These are phyloP conservation scores for Chitala chitala DNA, from an alignment of 2,113 vertebrate genomes.

Conservation along the genomic window DNA sequence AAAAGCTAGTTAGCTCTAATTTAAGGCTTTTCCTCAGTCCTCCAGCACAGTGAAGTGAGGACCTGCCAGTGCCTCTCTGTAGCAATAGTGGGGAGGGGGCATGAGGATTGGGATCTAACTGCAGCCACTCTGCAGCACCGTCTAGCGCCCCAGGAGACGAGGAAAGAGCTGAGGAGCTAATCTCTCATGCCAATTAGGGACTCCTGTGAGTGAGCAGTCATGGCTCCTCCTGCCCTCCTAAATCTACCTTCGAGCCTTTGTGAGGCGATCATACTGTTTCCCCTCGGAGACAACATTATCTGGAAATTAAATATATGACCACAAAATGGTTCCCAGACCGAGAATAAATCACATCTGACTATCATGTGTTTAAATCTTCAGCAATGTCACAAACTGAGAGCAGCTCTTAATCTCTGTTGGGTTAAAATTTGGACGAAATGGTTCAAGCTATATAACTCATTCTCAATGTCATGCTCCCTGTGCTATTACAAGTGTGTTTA, in stretches of 20 bases:
- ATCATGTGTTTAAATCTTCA: conserved; percentile 9
- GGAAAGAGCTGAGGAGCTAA: no score
- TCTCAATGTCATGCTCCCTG: conserved; percentile 1
- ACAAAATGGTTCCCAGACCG: neutral
- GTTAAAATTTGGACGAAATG: conserved; percentile 8
- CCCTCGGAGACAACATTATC: conserved; percentile 14
- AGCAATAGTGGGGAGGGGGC: no score
- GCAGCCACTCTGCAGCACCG: no score
- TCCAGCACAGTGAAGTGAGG: no score
- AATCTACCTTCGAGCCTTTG: neutral
- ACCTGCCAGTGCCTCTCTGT: no score
- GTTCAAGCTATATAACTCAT: conserved; percentile 16
- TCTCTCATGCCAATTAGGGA: neutral
- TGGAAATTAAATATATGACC: conserved; percentile 17
- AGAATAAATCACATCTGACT: neutral
- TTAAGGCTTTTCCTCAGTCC: no score
- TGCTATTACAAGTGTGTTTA: neutral
- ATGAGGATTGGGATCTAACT: no score
- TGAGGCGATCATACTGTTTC: neutral
- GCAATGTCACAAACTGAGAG: conserved; percentile 17
- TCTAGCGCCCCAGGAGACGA: no score
- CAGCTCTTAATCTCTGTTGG: conserved; percentile 6
- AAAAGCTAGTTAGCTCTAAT: no score
- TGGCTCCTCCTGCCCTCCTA: neutral
- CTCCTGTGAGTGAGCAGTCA: neutral